Evolutionary conservation across 1,140 invertebrate species (phyloP).

Genomic region (Procambarus virginalis): DNA sequence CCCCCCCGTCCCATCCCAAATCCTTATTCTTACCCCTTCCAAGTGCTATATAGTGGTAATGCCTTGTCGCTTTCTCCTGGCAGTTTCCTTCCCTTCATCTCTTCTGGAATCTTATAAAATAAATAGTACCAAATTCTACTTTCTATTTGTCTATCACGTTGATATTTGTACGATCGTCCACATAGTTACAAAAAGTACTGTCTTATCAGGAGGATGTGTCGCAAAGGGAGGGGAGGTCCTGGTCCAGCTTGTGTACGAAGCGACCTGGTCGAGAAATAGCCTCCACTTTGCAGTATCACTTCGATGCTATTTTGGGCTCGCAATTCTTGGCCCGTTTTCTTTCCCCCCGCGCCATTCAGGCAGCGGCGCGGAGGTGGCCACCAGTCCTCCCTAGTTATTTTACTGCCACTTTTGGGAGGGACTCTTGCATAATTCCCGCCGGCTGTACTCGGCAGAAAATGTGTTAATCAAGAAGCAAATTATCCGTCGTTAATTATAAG

Average conservation of each 20-base stretch:
- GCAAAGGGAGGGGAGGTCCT: neutral
- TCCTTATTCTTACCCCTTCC: no score
- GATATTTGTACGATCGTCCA: no score
- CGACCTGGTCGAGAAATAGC: conserved; percentile 45
- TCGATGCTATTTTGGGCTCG: conserved; percentile 40
- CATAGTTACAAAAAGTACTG: no score
- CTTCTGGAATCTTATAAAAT: no score
- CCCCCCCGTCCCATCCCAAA: no score
- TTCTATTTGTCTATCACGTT: no score
- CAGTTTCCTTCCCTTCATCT: no score
- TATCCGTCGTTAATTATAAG: neutral
- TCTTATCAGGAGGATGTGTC: no score
- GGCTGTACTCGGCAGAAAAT: neutral
- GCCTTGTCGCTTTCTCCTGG: no score
- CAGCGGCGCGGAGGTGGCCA: conserved; percentile 8
- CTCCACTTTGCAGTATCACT: conserved; percentile 44
- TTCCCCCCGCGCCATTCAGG: conserved; percentile 29
- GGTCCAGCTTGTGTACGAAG: conserved; percentile 18
- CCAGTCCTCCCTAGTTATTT: conserved; percentile 7
- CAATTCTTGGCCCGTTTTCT: conserved; percentile 52
- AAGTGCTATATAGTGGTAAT: no score
- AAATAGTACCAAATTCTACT: no score
- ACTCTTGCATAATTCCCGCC: neutral
- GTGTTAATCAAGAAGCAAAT: neutral
- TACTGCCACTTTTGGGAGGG: neutral